A percentile compares a stretch with the other conserved stretches of the same genome.
Conservation (phyloP, 2,888 invertebrate species). For the Euspilapteryx auroguttella region DNA sequence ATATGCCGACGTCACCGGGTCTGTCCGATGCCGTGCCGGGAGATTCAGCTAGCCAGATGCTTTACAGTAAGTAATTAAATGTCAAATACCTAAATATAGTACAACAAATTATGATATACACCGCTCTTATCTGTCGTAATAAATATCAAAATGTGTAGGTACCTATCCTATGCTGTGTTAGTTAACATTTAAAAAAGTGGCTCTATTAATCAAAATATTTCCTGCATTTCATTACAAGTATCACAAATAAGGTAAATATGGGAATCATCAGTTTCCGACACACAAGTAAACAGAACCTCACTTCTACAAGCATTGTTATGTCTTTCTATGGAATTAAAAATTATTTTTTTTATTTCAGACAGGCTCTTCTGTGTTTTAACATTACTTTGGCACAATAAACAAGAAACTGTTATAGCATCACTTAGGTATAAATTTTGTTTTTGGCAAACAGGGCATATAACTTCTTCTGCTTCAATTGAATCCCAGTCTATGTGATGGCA, state of each 20-base stretch:
- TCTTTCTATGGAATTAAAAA: constrained; percentile 22
- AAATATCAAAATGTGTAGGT: too few relatives aligned
- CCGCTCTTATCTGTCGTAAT: too few relatives aligned
- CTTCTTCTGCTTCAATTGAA: constrained; percentile 25
- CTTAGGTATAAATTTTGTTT: constrained; percentile 24
- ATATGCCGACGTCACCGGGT: too few relatives aligned
- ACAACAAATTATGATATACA: too few relatives aligned
- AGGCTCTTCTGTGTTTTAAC: constrained; percentile 23
- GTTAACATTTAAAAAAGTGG: too few relatives aligned
- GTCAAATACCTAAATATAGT: too few relatives aligned
- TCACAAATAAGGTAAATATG: constrained; percentile 43
- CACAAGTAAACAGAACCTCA: constrained; percentile 25
- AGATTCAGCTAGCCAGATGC: too few relatives aligned
- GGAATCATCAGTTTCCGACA: constrained; percentile 24
- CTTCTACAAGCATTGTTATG: constrained; percentile 23
- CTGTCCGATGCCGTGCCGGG: too few relatives aligned
- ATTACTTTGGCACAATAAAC: constrained; percentile 28
- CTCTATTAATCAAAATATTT: too few relatives aligned
- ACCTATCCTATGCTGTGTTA: too few relatives aligned
- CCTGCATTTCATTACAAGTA: constrained; percentile 27
- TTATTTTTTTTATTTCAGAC: constrained; percentile 21
- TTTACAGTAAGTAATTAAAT: too few relatives aligned
- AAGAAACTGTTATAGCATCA: constrained; percentile 16
- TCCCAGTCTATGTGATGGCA: constrained; percentile 37
- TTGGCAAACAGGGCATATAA: constrained; percentile 59